Evolutionary conservation across 2,888 invertebrate species (phyloP), one percentile per base, ranked within the genome.

Genomic region (Zelleria hepariella): DNA sequence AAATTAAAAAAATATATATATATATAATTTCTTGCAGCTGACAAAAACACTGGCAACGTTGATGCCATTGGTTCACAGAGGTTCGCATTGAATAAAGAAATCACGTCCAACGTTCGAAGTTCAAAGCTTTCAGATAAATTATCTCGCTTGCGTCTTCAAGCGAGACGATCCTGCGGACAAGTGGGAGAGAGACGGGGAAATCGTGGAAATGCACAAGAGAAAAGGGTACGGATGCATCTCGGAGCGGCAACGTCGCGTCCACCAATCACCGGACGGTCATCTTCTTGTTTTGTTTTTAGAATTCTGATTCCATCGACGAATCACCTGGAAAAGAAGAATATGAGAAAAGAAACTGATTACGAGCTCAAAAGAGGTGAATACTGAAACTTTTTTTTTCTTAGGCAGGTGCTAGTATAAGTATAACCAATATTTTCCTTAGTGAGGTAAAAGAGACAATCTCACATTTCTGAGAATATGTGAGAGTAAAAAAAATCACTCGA

Each of bases 101-200:
- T 74, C 78, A 73, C 77, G 78, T 52, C 6, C 52, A 42, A 80
- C 32, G 20, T 84, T 79, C 80, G 74, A 80, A 83, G 75, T 77
- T 81, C 77, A 70, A 75, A 86, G 85, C 83, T 82, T 78, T 75
- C 77, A 80, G 82, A 82, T 82, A 77, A 82, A 82, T 84, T 82
- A 86, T 87, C 87, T 87, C 83, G 74, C 84, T 82, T 86, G 76
- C 80, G 86, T 86, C 87, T 85, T 84, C 67, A 85, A 86, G 83
- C 85, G 83, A 80, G 76, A 86, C 87, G 79, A 84, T 86, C 82
- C 80, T 86, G 85, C 82, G 78, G 81, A 84, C 80, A 73, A 75
- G 69, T 69, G 62, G 66, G 76, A 83, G 64, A 67, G 77, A 67
- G 82, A 81, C 15, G 63, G 67, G 63, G 67, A 20, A 0, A 66